A percentile compares a stretch with the other conserved stretches of the same genome.
phyloP scores from a whole-genome alignment of 2,888 invertebrate genomes.

The Fabriciana adippe region DNA sequence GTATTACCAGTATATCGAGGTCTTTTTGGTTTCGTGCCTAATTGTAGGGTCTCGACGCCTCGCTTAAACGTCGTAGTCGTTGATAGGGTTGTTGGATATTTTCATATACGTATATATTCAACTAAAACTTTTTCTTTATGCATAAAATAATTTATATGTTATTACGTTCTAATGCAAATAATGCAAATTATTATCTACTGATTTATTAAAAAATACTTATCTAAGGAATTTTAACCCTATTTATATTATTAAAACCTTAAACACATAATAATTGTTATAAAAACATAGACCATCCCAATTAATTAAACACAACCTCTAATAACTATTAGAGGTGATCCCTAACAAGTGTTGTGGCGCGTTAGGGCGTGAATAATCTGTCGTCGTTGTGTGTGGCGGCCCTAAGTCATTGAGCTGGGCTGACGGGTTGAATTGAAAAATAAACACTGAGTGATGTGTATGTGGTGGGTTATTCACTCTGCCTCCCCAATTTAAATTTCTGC shows the following conservation, averaged over 20 bases:
- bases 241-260: conserved; percentile 1
- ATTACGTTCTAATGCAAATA: not conserved
- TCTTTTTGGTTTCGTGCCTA: conserved; percentile 69
- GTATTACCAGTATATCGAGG: conserved; percentile 66
- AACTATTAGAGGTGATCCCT: conserved; percentile 38
- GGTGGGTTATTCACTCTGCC: conserved; percentile 64
- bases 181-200: not conserved
- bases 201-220: not conserved
- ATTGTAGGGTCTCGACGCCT: conserved; percentile 81
- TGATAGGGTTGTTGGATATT: conserved; percentile 57
- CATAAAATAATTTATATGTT: not conserved
- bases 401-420: conserved; percentile 69
- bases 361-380: conserved; percentile 66
- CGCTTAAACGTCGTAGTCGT: conserved; percentile 58
- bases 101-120: not conserved
- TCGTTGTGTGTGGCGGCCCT: conserved; percentile 79
- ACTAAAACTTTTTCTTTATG: not conserved
- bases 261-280: conserved; percentile 23
- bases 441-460: conserved; percentile 72
- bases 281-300: conserved; percentile 29
- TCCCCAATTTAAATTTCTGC: conserved; percentile 41
- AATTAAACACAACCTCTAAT: conserved; percentile 35
- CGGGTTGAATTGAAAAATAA: conserved; percentile 80
- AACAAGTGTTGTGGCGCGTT: conserved; percentile 40
- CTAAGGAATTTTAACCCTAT: not conserved